Base-by-base conservation (phyloP, 2,797 vertebrate genomes). In the Microctenopoma lineatum region DNA sequence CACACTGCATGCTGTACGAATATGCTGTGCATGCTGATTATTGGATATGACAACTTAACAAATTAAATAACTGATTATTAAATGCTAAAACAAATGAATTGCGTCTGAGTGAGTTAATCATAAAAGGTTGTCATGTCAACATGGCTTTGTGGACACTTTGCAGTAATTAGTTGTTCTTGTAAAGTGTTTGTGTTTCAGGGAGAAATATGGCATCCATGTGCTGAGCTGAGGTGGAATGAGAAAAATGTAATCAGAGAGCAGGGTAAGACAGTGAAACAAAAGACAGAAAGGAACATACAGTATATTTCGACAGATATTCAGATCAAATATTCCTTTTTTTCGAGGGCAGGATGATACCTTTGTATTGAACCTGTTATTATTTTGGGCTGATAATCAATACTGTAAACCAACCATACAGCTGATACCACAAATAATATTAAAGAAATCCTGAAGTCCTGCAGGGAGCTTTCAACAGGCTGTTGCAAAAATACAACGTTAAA, bases 281-380 rank as follows among this genome's bases (percentile, higher is more conserved):
- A 16, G 18, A 58, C 5, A 25, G 38, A 21, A 14, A 14, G 11
- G 16, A 34, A 48, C 27, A 56, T 0, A 60, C 41, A 59, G 47
- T 48, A 60, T 48, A 59, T 54, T 48, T 36, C 27, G 4, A 42
- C 16, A 54, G 9, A 63, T 16, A 53, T 58, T 59, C 12, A 16
- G 36, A 51, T 61, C 53, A 75, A 27, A 55, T 55, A 50, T 69
- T 55, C 38, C n/a, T 44, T 55, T 32, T 44, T 55, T 32, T 32
- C 13, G 27, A 56, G n/a, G 13, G 51, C 47, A 53, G 7, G 27
- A 38, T 48, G 42, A 44, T 38, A 44, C 26, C 26, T 55, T 54
- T 64, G 42, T 55, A 18, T 67, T 59, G 32, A 51, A 34, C n/a
- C 9, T 50, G 27, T n/a, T 8, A 36, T 56, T 56, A 38, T 62